phyloP scores from a whole-genome alignment of 2,888 invertebrate genomes.

The Campoplex nolae region DNA sequence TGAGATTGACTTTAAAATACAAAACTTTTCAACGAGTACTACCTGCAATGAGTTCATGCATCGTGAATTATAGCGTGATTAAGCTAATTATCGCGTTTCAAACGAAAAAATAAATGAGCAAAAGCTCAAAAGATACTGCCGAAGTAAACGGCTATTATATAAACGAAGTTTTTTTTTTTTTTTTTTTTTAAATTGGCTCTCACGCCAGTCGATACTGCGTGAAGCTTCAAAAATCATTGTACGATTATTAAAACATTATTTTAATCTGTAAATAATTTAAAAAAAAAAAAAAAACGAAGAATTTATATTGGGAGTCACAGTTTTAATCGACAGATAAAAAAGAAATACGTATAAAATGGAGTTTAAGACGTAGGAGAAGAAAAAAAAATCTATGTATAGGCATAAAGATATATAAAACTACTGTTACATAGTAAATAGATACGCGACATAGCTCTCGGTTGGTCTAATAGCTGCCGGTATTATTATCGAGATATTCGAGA shows the following conservation, averaged over 20 bases:
- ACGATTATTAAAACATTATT: no score
- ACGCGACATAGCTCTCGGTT: conserved; percentile 38
- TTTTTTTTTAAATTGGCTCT: background rate
- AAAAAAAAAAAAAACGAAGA: background rate
- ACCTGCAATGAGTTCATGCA: background rate
- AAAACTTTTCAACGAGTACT: conserved; percentile 13
- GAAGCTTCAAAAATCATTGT: background rate
- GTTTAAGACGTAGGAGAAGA: conserved; percentile 1
- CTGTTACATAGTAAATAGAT: conserved; percentile 28
- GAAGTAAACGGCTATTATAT: background rate
- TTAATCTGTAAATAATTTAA: background rate
- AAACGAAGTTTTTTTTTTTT: background rate
- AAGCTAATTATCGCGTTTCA: background rate
- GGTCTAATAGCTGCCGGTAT: conserved; percentile 73
- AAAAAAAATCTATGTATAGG: background rate
- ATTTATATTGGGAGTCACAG: background rate
- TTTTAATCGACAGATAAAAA: background rate
- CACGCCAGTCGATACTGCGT: background rate
- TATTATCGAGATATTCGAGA: conserved; percentile 80
- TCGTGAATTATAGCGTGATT: background rate
- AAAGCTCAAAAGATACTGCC: background rate
- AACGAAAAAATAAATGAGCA: background rate
- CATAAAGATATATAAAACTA: conserved; percentile 31
- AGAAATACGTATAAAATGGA: background rate
- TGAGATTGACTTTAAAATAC: conserved; percentile 7